Percentiles rank a stretch among this genome's conserved stretches.
Conservation (phyloP, 2,888 invertebrate genomes). For the Helleia helle region DNA sequence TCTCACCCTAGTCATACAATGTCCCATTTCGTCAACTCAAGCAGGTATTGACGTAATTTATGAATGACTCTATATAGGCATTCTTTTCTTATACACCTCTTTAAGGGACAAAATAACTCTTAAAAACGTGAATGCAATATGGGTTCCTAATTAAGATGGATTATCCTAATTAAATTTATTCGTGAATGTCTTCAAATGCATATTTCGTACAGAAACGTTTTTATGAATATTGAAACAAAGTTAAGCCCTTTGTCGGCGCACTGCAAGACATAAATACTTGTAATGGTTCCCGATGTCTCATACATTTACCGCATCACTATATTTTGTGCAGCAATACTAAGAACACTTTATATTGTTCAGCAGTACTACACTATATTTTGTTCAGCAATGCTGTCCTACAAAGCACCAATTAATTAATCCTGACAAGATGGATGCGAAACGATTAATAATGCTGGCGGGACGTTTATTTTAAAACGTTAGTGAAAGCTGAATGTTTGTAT, state of each 20-base stretch:
- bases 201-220: no score
- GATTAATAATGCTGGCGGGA: neutral
- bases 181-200: neutral
- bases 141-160: constrained; percentile 5
- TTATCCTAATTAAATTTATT: neutral
- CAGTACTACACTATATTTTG: constrained; percentile 1
- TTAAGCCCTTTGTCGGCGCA: constrained; percentile 5
- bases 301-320: neutral
- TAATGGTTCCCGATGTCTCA: constrained; percentile 6
- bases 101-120: no score
- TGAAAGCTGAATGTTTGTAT: no score
- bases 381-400: constrained; percentile 2
- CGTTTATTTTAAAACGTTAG: no score
- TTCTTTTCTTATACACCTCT: no score
- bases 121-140: neutral
- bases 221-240: constrained; percentile 9
- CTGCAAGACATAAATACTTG: constrained; percentile 3
- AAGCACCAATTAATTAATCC: neutral
- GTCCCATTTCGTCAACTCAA: no score
- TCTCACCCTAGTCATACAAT: no score
- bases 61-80: no score
- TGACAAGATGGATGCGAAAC: neutral
- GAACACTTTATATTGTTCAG: neutral
- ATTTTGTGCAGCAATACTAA: constrained; percentile 5
- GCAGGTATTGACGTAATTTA: no score